Conservation (phyloP, 2,797 vertebrate genomes). For the Acanthiza pusilla region DNA sequence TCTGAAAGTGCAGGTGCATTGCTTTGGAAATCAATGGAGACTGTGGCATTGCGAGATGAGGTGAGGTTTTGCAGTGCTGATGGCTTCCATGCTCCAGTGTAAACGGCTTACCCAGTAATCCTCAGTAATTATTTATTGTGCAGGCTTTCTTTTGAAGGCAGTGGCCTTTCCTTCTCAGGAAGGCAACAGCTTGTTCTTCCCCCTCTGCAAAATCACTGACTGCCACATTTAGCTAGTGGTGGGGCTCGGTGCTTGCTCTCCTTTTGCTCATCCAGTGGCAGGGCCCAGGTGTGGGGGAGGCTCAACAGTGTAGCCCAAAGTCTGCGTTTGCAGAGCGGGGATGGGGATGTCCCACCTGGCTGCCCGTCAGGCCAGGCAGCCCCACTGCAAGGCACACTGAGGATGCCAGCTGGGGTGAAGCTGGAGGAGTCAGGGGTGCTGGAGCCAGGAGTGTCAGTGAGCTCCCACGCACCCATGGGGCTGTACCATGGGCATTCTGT, state of each 20-base stretch:
- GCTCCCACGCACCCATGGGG: accelerated
- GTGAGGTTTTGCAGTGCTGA: neutral
- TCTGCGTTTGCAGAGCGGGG: neutral
- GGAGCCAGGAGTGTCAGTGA: neutral
- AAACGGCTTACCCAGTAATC: neutral
- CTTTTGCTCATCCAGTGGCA: neutral
- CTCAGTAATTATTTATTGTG: neutral
- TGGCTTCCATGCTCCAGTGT: neutral
- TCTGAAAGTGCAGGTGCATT: neutral
- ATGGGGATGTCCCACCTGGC: neutral
- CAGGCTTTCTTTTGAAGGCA: neutral
- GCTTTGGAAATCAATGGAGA: neutral
- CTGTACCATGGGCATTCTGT: neutral
- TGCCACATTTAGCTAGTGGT: neutral
- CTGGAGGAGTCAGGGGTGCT: neutral
- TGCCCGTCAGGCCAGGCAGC: accelerated
- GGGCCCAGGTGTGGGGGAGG: accelerated
- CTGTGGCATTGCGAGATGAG: neutral
- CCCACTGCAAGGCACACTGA: accelerated
- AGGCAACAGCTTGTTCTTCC: neutral
- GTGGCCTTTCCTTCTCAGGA: neutral
- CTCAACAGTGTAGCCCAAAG: neutral
- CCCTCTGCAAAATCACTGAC: neutral
- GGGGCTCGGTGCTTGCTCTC: accelerated
- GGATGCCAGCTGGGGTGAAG: neutral